These are phyloP conservation scores for Melinaea menophilus DNA, from an alignment of 2,888 invertebrate species.

Conservation along the genomic window DNA sequence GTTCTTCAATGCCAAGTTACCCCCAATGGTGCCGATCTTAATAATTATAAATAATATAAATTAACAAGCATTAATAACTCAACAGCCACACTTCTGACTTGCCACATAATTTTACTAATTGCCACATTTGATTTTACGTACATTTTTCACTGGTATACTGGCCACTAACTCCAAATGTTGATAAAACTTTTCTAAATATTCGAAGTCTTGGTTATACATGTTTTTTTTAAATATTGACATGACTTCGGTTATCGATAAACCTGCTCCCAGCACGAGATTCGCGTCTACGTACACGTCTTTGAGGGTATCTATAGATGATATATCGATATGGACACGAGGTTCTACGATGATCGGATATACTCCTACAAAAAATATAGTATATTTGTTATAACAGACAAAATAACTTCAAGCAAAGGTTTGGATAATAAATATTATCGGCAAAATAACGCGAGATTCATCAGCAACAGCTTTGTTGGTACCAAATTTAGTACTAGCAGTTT, in stretches of 20 bases:
- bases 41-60: constrained; percentile 7
- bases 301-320: constrained; percentile 77
- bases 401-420: too few species aligned
- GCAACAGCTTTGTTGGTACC: background rate
- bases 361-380: constrained; percentile 46
- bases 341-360: constrained; percentile 63
- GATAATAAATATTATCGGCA: too few species aligned
- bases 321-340: constrained; percentile 78
- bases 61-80: background rate
- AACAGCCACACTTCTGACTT: too few species aligned
- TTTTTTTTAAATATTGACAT: constrained; percentile 66
- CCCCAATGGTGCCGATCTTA: constrained; percentile 84
- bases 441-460: background rate
- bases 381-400: too few species aligned
- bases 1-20: constrained; percentile 83
- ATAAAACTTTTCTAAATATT: constrained; percentile 77
- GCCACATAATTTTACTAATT: too few species aligned
- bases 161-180: constrained; percentile 84
- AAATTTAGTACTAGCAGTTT: background rate
- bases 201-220: constrained; percentile 69
- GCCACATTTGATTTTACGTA: constrained; percentile 54
- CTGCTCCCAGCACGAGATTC: constrained; percentile 78
- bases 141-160: constrained; percentile 84
- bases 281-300: constrained; percentile 49
- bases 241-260: constrained; percentile 74